A percentile compares a stretch with the other conserved stretches of the same genome.
phyloP scores from a whole-genome alignment of 2,797 vertebrate species.

The Pelodytes ibericus region DNA sequence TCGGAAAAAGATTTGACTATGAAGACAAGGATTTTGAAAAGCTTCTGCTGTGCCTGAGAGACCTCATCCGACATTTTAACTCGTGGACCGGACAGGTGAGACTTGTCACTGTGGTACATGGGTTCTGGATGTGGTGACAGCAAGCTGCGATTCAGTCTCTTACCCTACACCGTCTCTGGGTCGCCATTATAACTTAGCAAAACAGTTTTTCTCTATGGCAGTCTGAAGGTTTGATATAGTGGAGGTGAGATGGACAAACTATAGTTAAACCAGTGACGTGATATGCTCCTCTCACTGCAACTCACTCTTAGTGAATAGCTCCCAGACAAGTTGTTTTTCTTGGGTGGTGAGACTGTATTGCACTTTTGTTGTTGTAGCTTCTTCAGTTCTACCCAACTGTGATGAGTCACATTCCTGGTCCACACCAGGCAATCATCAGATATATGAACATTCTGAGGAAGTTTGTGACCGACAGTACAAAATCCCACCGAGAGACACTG shows the following conservation, averaged over 20 bases:
- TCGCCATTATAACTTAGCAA: too few species aligned
- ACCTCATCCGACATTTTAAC: background rate
- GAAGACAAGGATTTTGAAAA: constrained; percentile 20
- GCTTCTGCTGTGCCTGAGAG: background rate
- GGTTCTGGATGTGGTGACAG: too few species aligned
- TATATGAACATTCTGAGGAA: background rate
- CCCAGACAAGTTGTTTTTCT: background rate
- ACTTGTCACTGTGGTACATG: too few species aligned
- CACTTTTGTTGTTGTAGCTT: background rate
- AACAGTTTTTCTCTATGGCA: too few species aligned
- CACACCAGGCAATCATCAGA: constrained; percentile 16
- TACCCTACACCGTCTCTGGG: too few species aligned
- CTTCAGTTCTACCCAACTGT: constrained; percentile 3
- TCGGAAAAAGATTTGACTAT: constrained; percentile 29
- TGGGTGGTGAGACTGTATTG: background rate
- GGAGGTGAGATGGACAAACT: too few species aligned
- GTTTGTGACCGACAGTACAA: constrained; percentile 11
- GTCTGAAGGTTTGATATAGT: too few species aligned
- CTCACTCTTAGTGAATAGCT: too few species aligned
- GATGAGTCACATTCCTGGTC: constrained; percentile 11
- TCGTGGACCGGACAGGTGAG: background rate
- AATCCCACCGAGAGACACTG: constrained; percentile 25
- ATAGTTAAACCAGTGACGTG: too few species aligned
- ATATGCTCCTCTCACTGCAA: too few species aligned
- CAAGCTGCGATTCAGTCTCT: too few species aligned